phyloP scores from a whole-genome alignment of 2,888 invertebrate species.

The Limenitis arthemis region DNA sequence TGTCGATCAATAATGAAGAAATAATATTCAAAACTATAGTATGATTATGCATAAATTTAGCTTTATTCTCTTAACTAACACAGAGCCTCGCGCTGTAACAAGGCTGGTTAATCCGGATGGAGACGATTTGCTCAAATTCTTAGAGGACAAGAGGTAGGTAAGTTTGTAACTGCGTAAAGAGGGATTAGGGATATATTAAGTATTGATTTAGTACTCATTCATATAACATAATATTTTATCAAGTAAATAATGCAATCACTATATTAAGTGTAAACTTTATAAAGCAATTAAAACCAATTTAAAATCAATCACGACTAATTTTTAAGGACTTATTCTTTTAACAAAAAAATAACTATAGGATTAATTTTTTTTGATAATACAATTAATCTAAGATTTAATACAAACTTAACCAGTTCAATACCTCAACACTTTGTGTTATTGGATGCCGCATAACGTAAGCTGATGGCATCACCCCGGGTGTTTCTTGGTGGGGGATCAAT shows the following conservation, averaged over 20 bases:
- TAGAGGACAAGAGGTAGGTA: constrained; percentile 48
- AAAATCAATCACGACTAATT: too few relatives aligned
- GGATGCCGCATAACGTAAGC: constrained; percentile 85
- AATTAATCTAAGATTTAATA: neutral
- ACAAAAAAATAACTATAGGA: too few relatives aligned
- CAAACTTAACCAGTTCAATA: constrained; percentile 33
- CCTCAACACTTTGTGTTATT: constrained; percentile 78
- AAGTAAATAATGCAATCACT: too few relatives aligned
- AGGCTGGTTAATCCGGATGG: constrained; percentile 66
- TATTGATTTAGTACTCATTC: constrained; percentile 38
- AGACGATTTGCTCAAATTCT: constrained; percentile 69
- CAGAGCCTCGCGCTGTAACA: constrained; percentile 48
- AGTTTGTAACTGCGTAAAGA: constrained; percentile 41
- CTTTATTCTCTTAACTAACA: constrained; percentile 60
- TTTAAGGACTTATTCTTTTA: too few relatives aligned
- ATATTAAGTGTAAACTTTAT: too few relatives aligned
- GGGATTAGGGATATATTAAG: constrained; percentile 39
- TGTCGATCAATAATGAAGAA: neutral
- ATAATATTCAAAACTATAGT: neutral
- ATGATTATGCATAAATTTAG: constrained; percentile 44
- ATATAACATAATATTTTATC: neutral
- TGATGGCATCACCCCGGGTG: constrained; percentile 80
- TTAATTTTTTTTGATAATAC: neutral
- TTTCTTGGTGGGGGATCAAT: constrained; percentile 85
- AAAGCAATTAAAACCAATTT: too few relatives aligned